Base-by-base conservation (phyloP, 2,888 invertebrate genomes). In the Aradus depressus region DNA sequence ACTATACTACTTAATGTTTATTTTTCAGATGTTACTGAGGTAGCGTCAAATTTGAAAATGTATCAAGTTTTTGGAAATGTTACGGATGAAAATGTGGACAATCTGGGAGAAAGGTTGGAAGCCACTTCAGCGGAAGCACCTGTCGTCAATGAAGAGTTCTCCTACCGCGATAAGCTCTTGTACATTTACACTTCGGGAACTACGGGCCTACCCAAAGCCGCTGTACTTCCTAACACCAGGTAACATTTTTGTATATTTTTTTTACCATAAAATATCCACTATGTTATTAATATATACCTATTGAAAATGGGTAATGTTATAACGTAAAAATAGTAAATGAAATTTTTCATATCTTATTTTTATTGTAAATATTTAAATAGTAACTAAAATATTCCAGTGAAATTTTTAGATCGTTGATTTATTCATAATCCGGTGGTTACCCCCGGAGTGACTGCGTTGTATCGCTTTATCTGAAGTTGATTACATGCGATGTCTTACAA, bases 171-270 rank as follows among this genome's bases (percentile, higher is more conserved):
- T 60, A 69, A 69, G 50, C 65, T 82, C 38, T 68, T 80, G 52
- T 81, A 79, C 62, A 77, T 82, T 59, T 81, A 75, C 65, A 83
- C 81, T 2, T 79, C 79, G 53, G 81, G 82, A 25, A 82, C 82
- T 1, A 82, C 81, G 19, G 82, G 81, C 5, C 63, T 80, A 54
- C 80, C 80, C 0, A 81, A 80, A 62, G 79, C 80, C 16, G 81
- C 80, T 22, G 71, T 79, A 38, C 74, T 81, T 59, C 76, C 75
- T 42, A 75, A 81, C 64, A 75, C 75, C 43, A 70, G 75, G 70
- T 74, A 49, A 44, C 28, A 44, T 38, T 21, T 38, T 32, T 8
- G 31, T 59, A 58, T 50, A 66, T 68, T 52, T 67, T 21, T 5
- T 44, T 41, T 23, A n/a, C n/a, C n/a, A n/a, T n/a, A n/a, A n/a